phyloP scores from a whole-genome alignment of 2,113 vertebrate genomes.

The Copsychus sechellarum region DNA sequence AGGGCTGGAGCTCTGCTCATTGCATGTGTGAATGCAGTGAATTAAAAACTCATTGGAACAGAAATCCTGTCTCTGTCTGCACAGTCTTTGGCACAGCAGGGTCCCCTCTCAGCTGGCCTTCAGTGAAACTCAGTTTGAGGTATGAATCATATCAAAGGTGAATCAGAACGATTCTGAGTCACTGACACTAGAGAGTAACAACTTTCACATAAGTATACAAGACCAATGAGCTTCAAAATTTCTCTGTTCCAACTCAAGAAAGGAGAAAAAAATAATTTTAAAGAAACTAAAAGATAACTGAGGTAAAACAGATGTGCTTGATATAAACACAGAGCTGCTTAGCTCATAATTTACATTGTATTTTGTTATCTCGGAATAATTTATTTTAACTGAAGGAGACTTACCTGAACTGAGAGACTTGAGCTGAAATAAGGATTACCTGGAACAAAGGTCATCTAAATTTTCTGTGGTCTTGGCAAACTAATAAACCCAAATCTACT shows the following conservation, averaged over 20 bases:
- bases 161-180: neutral
- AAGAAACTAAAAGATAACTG: neutral
- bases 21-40: neutral
- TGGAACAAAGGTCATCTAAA: neutral
- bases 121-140: neutral
- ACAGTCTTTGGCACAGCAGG: neutral
- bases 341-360: neutral
- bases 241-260: neutral
- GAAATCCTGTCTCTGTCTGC: neutral
- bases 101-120: neutral
- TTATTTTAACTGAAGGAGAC: neutral
- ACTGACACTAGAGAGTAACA: neutral
- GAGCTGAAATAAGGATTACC: neutral
- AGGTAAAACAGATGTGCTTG: neutral
- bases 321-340: neutral
- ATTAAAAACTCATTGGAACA: neutral
- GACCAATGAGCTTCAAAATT: neutral
- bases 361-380: neutral
- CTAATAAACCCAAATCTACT: neutral
- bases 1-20: neutral
- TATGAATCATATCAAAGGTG: neutral
- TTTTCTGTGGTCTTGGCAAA: neutral
- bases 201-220: neutral
- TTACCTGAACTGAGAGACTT: neutral
- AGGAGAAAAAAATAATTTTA: neutral